These are phyloP conservation scores for Bombus affinis DNA, from an alignment of 1,140 invertebrate genomes.

Conservation along the genomic window DNA sequence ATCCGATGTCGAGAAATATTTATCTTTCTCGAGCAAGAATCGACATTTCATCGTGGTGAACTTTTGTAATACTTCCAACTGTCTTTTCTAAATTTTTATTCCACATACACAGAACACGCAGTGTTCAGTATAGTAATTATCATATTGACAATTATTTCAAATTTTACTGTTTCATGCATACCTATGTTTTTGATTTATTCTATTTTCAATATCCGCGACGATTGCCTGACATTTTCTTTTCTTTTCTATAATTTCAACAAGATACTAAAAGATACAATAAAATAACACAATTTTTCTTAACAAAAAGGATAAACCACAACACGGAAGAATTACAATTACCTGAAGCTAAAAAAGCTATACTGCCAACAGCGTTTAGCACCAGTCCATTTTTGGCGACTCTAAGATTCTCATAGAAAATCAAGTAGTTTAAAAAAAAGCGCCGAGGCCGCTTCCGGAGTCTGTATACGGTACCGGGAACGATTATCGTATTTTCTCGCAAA, in stretches of 20 bases:
- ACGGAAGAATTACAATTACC: not conserved
- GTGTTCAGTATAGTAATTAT: too few species aligned
- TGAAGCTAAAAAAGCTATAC: not conserved
- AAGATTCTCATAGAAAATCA: constrained; percentile 11
- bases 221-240: too few species aligned
- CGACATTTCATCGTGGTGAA: not conserved
- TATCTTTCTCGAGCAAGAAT: not conserved
- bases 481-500: constrained; percentile 40
- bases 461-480: not conserved
- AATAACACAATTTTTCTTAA: not conserved
- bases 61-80: constrained; percentile 2
- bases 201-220: too few species aligned
- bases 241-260: too few species aligned
- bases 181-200: too few species aligned
- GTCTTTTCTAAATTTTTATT: too few species aligned
- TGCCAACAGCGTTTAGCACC: not conserved
- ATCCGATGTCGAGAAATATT: not conserved
- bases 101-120: not conserved
- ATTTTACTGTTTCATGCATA: too few species aligned
- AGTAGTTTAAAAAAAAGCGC: constrained; percentile 8
- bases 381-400: not conserved
- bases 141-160: too few species aligned
- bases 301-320: not conserved
- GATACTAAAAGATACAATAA: too few species aligned
- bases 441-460: constrained; percentile 5